These are phyloP conservation scores for Rousettus madagascariensis DNA, from an alignment of 2,797 vertebrate genomes.

Conservation along the genomic window DNA sequence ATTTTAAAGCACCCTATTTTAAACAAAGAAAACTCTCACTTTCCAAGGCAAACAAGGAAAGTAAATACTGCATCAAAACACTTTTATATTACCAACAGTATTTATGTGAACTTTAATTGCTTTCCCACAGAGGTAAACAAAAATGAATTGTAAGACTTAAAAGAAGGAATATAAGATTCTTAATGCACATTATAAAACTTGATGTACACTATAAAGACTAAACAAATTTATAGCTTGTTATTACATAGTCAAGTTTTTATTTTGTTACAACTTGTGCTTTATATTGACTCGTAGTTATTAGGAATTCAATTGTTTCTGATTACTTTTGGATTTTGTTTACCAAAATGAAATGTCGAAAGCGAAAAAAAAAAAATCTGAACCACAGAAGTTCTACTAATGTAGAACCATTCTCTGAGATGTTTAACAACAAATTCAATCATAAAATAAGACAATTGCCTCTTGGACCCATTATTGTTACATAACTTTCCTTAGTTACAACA, in stretches of 20 bases:
- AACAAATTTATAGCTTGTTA: neutral
- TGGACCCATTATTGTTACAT: neutral
- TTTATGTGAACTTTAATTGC: neutral
- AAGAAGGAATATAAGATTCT: neutral
- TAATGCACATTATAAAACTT: neutral
- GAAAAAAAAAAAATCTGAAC: conserved; percentile 28
- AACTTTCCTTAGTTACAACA: conserved; percentile 9
- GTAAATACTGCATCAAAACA: neutral
- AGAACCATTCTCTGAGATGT: neutral
- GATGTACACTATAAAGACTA: neutral
- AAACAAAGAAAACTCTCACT: conserved; percentile 41
- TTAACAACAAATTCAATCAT: conserved; percentile 19
- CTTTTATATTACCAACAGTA: neutral
- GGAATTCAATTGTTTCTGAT: neutral
- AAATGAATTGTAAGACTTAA: conserved; percentile 10
- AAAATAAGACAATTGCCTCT: neutral
- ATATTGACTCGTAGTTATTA: neutral
- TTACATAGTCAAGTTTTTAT: neutral
- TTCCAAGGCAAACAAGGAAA: conserved; percentile 14
- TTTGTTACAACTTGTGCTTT: neutral
- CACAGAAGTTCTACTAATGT: neutral
- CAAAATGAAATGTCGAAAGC: conserved; percentile 41
- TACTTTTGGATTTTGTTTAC: conserved; percentile 29
- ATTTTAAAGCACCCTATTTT: neutral
- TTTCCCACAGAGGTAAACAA: conserved; percentile 18